Percentiles rank a stretch among this genome's conserved stretches.
Evolutionary conservation across 2,113 vertebrate species (phyloP).

Genomic region (Eptesicus fuscus): DNA sequence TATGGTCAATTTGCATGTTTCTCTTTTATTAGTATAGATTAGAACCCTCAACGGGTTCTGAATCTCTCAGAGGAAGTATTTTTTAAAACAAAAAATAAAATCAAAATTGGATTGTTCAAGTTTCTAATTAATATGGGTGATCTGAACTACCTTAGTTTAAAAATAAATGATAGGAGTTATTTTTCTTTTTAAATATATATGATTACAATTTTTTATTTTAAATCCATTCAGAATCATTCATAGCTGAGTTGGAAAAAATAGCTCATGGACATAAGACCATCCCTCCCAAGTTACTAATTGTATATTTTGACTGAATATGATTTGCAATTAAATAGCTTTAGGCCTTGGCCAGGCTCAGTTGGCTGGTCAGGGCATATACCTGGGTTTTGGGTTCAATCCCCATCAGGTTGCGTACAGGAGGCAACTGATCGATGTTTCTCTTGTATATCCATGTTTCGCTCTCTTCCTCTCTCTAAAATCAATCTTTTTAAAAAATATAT

Average conservation of each 20-base stretch:
- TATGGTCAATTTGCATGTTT: too few species aligned
- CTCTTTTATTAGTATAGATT: background rate
- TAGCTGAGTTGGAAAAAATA: background rate
- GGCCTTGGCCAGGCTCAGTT: background rate
- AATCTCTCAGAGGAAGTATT: conserved; percentile 11
- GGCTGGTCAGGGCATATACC: background rate
- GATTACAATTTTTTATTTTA: conserved; percentile 1
- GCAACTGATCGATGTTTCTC: background rate
- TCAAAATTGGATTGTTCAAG: background rate
- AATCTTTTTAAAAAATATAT: background rate
- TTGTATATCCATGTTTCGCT: background rate
- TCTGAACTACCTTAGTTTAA: background rate
- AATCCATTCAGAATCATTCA: background rate
- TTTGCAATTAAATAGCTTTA: background rate
- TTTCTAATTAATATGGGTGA: background rate
- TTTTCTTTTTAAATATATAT: conserved; percentile 24
- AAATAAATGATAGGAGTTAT: background rate
- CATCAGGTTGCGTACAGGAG: background rate
- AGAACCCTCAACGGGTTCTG: background rate
- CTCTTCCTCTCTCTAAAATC: background rate
- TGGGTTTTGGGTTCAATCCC: background rate
- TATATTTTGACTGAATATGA: background rate
- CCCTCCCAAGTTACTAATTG: background rate
- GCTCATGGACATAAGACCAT: background rate
- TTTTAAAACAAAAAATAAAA: conserved; percentile 31